Evolutionary conservation across 2,113 vertebrate species (phyloP), one percentile per base, ranked within the genome.

Genomic region (Cinclus cinclus): DNA sequence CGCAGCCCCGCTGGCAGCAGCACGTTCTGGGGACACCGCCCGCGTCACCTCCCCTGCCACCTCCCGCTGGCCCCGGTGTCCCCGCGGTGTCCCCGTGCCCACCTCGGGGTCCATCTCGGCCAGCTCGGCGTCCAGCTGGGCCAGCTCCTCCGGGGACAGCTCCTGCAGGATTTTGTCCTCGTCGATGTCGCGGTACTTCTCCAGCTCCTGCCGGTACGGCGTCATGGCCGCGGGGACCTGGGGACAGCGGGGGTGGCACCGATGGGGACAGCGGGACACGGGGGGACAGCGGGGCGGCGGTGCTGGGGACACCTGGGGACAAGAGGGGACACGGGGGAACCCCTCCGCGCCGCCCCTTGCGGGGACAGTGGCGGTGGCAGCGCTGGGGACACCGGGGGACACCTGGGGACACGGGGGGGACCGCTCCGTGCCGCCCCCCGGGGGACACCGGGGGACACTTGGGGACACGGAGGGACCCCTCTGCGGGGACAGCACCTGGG

Each of bases 51-150:
- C 49, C 20, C 28, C 24, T 49, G 47, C 14, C 62, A 64, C 62
- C 59, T 4, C 24, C 16, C 7, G 35, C 0, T 0, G 10, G 7
- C n/a, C 3, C 1, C 50, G 21, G 12, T 0, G 11, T 25, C 10
- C 15, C 2, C 10, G 15, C 22, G 1, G 0, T 1, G 17, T 19
- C 24, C 24, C 33, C 1, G 1, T 1, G 2, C 42, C 4, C 98
- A 99, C 99, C 98, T 99, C 99, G 0, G 99, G 99, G 97, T 99
- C 99, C 99, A 99, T 98, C 95, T 99, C 99, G 92, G 98, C 97
- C 79, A 99, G 98, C 86, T 99, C 99, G 39, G 67, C 80, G 71
- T 99, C 99, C 88, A 99, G 98, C 96, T 98, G 97, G 1, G 98
- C 98, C 95, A 99, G 97, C 97, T 99, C 99, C 71, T 98, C 98